phyloP scores from a whole-genome alignment of 2,113 vertebrate genomes.

The Barbus barbus region DNA sequence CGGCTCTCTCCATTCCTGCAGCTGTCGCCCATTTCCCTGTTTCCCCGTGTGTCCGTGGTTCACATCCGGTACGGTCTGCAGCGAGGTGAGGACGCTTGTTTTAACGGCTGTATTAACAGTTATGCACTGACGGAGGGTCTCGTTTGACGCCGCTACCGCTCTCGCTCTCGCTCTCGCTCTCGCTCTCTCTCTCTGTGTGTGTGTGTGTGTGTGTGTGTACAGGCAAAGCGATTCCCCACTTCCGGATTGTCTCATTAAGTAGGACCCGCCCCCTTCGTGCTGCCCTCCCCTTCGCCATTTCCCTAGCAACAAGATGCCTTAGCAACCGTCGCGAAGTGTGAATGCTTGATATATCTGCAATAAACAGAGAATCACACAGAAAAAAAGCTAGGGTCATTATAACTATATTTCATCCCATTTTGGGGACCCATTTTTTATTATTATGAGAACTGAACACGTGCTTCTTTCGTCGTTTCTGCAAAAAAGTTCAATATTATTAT shows the following conservation, averaged over 20 bases:
- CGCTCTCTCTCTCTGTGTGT: neutral
- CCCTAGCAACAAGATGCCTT: conserved; percentile 65
- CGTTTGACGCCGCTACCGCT: conserved; percentile 45
- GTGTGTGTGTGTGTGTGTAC: conserved; percentile 25
- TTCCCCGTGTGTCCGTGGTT: neutral
- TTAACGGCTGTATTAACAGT: neutral
- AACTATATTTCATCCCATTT: too few relatives aligned
- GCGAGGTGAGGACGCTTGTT: neutral
- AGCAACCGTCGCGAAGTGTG: conserved; percentile 55
- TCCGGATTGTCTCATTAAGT: conserved; percentile 67
- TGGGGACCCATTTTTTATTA: neutral
- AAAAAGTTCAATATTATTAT: too few relatives aligned
- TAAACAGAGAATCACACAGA: neutral
- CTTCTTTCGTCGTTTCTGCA: too few relatives aligned
- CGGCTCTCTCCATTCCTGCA: conserved; percentile 17
- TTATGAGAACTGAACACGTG: too few relatives aligned
- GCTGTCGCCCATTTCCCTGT: conserved; percentile 25
- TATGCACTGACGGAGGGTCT: conserved; percentile 43
- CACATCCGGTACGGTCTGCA: neutral
- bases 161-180: too few relatives aligned
- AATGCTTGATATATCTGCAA: too few relatives aligned
- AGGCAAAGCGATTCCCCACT: conserved; percentile 58
- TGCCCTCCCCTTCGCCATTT: conserved; percentile 49
- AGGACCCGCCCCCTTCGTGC: conserved; percentile 44
- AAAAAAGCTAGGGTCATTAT: neutral